Evolutionary conservation across 2,797 vertebrate species (phyloP), one percentile per base, ranked within the genome.

Genomic region (Gymnodraco acuticeps): DNA sequence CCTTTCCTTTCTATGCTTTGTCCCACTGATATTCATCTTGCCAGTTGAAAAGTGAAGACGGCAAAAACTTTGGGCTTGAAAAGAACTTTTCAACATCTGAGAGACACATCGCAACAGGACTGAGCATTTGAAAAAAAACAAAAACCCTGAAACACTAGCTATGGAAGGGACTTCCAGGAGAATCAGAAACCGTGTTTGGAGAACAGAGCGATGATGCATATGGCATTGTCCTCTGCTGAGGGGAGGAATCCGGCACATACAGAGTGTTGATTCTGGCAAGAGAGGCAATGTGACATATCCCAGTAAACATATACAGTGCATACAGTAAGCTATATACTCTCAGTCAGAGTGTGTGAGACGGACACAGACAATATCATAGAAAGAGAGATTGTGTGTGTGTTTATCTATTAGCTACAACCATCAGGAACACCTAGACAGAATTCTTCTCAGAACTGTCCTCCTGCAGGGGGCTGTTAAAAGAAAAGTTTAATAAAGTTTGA

Each of bases 11-110:
- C 87, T 85, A 75, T 75, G 87, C 92, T 93, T 94, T 94, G 93
- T 95, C 92, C 92, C 83, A 73, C 75, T 79, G 87, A 95, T 94
- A 93, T 94, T 92, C 93, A 94, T 94, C 93, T 93, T 83, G 88
- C 89, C 86, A 89, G 89, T 90, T 92, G 88, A 94, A 93, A 93
- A 92, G 88, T 86, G 87, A 85, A 92, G 89, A 91, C 62, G 83
- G 89, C 86, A 85, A 91, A 92, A 93, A 94, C 86, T 93, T 93
- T 50, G 75, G 80, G 85, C 90, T 89, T 94, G 88, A 93, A 93
- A 93, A 87, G 86, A 86, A 92, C 92, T 92, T 93, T 93, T 91
- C 87, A 91, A 94, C 92, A 92, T 93, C 91, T 91, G 72, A 94
- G 87, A 87, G 82, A 87, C 83, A 91, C 84, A 88, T 92, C 77